Conservation (phyloP, 2,888 invertebrate genomes). For the Nesidiocoris tenuis region DNA sequence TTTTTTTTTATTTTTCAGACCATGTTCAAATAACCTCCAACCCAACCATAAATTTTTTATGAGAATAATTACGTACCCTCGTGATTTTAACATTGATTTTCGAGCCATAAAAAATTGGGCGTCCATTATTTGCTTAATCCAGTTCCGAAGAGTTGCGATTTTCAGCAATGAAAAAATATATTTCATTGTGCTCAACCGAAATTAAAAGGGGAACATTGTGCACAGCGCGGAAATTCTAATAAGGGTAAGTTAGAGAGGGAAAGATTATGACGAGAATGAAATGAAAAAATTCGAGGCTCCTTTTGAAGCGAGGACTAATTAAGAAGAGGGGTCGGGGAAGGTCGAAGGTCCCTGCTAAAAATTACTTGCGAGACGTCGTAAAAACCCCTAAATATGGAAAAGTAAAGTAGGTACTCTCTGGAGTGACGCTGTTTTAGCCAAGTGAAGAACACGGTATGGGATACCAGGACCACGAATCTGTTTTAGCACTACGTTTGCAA, state of each 20-base stretch:
- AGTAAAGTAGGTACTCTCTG: neutral
- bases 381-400: neutral
- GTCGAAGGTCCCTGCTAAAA: neutral
- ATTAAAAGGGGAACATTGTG: neutral
- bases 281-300: no score
- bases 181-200: no score
- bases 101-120: no score
- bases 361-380: neutral
- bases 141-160: no score
- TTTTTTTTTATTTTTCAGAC: no score
- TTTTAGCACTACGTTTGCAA: constrained; percentile 28
- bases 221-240: neutral
- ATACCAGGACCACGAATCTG: constrained; percentile 27
- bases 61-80: no score
- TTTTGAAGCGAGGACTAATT: neutral
- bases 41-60: no score
- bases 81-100: no score
- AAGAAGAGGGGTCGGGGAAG: neutral
- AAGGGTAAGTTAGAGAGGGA: neutral
- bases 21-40: no score
- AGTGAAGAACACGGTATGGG: constrained; percentile 5
- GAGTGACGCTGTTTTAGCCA: neutral
- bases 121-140: no score
- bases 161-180: no score
- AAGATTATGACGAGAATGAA: no score